Conservation (phyloP, 2,888 invertebrate genomes). For the Buathra laborator region DNA sequence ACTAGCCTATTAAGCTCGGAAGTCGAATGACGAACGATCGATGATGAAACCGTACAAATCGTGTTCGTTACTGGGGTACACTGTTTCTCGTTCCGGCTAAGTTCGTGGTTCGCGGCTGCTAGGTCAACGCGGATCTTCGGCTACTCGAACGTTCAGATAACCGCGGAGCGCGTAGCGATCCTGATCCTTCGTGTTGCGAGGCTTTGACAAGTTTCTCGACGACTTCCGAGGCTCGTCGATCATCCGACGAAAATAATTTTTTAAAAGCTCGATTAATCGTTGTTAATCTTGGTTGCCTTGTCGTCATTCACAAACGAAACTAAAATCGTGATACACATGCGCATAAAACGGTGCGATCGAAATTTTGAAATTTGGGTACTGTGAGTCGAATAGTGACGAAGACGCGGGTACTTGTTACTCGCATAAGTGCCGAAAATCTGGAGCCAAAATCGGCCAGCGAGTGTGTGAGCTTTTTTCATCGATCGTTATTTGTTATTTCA, state of each 20-base stretch:
- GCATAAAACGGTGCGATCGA: constrained; percentile 82
- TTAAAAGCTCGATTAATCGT: neutral
- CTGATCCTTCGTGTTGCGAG: constrained; percentile 12
- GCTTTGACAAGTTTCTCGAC: neutral
- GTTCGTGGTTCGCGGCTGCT: constrained; percentile 52
- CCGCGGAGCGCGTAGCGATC: constrained; percentile 8
- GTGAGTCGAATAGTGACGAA: constrained; percentile 72
- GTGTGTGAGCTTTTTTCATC: constrained; percentile 14
- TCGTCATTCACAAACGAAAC: neutral
- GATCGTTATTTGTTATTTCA: neutral
- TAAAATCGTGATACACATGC: constrained; percentile 77
- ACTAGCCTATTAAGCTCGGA: constrained; percentile 83
- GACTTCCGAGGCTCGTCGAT: neutral
- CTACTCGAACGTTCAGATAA: constrained; percentile 30
- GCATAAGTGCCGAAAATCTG: constrained; percentile 12
- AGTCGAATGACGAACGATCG: constrained; percentile 82
- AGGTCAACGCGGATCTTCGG: constrained; percentile 75
- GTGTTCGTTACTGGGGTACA: constrained; percentile 67
- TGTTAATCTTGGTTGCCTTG: neutral
- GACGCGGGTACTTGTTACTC: constrained; percentile 11
- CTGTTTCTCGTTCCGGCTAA: constrained; percentile 61
- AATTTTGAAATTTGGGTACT: constrained; percentile 84
- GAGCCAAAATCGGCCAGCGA: constrained; percentile 15
- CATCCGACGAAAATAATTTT: neutral
- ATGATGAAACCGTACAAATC: constrained; percentile 84